These are phyloP conservation scores for Marronus borbonicus DNA, from an alignment of 2,888 invertebrate species.

Conservation along the genomic window DNA sequence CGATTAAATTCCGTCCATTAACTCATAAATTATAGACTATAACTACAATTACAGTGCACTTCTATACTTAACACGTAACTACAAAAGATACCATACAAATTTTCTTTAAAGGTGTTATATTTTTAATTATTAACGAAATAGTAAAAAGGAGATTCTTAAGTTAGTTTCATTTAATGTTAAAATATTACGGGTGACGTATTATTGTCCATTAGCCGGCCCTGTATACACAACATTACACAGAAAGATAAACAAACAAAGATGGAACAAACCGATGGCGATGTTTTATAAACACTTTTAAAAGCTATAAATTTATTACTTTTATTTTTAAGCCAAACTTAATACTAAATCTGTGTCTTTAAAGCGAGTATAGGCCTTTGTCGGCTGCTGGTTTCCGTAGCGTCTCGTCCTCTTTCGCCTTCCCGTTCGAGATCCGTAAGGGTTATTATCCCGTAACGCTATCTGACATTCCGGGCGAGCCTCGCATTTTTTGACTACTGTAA, in stretches of 20 bases:
- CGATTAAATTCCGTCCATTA: too few relatives aligned
- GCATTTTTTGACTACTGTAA: conserved; percentile 70
- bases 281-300: conserved; percentile 69
- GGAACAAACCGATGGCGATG: conserved; percentile 56
- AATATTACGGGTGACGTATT: too few relatives aligned
- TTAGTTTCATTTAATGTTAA: too few relatives aligned
- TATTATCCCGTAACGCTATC: conserved; percentile 59
- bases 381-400: conserved; percentile 58
- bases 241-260: conserved; percentile 44
- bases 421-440: conserved; percentile 58
- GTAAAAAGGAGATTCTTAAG: too few relatives aligned
- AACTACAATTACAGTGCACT: too few relatives aligned
- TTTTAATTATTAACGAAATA: neutral
- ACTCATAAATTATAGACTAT: too few relatives aligned
- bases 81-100: too few relatives aligned
- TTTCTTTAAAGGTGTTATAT: neutral
- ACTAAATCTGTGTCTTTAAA: conserved; percentile 69
- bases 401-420: conserved; percentile 55
- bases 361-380: conserved; percentile 67
- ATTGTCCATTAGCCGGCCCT: conserved; percentile 18
- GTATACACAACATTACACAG: conserved; percentile 27
- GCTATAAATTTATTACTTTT: conserved; percentile 69
- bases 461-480: conserved; percentile 63
- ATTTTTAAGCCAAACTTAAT: conserved; percentile 67
- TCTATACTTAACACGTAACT: too few relatives aligned